These are phyloP conservation scores for Paedocypris sp. DNA, from an alignment of 2,113 vertebrate genomes.

Conservation along the genomic window DNA sequence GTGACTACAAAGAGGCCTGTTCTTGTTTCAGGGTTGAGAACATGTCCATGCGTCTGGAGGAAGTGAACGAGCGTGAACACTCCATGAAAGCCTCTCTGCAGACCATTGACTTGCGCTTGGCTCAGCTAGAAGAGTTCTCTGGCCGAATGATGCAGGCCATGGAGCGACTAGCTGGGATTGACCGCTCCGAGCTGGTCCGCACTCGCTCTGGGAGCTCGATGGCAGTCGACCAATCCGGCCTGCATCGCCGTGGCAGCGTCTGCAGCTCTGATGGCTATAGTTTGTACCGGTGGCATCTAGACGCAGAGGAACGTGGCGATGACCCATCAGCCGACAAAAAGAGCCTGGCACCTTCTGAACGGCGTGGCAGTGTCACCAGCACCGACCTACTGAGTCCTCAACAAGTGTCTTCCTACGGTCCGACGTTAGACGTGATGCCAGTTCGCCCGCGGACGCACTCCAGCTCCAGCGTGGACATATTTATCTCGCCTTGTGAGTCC, in stretches of 20 bases:
- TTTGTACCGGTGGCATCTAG: constrained; percentile 68
- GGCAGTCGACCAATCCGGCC: constrained; percentile 65
- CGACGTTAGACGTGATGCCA: constrained; percentile 44
- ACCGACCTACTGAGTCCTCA: constrained; percentile 29
- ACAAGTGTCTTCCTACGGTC: constrained; percentile 43
- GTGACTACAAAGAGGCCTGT: neutral
- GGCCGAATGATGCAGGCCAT: constrained; percentile 77
- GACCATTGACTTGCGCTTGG: constrained; percentile 85
- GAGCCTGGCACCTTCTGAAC: constrained; percentile 55
- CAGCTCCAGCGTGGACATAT: constrained; percentile 51
- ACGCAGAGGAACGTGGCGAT: constrained; percentile 58
- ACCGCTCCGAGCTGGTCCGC: constrained; percentile 66
- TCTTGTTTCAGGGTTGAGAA: constrained; percentile 78
- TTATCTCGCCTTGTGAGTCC: constrained; percentile 55
- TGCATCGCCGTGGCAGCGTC: constrained; percentile 76
- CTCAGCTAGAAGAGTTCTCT: constrained; percentile 85
- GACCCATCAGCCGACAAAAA: constrained; percentile 14
- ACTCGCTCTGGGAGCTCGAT: constrained; percentile 71
- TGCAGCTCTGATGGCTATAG: constrained; percentile 82
- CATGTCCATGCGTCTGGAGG: constrained; percentile 95
- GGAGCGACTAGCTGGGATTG: constrained; percentile 79
- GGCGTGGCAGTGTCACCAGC: constrained; percentile 49
- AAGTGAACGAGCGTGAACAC: constrained; percentile 89
- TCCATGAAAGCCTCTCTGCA: constrained; percentile 95
- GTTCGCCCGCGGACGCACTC: constrained; percentile 42